Conservation (phyloP, 1,140 invertebrate genomes). For the Anoplophora glabripennis region DNA sequence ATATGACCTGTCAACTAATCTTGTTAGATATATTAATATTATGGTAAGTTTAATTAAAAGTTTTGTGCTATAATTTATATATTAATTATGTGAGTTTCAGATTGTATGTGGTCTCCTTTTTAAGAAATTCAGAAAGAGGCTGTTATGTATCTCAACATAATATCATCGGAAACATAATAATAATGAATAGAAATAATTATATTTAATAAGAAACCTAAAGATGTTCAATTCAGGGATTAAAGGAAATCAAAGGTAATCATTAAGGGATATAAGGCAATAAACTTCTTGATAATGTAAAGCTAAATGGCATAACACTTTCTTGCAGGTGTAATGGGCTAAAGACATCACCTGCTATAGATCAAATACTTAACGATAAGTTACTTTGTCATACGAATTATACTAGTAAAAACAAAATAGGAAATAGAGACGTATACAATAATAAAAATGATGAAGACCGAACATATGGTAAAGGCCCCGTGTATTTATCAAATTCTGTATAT, state of each 20-base stretch:
- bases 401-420: conserved; percentile 21
- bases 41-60: conserved; percentile 36
- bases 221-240: conserved; percentile 44
- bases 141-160: background rate
- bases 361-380: conserved; percentile 19
- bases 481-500: conserved; percentile 14
- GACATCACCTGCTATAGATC: conserved; percentile 23
- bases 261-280: background rate
- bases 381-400: conserved; percentile 17
- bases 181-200: conserved; percentile 26
- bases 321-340: conserved; percentile 37
- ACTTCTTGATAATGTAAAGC: background rate
- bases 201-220: conserved; percentile 33
- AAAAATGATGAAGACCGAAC: conserved; percentile 22
- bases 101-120: background rate
- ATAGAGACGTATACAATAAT: conserved; percentile 26
- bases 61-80: conserved; percentile 9
- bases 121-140: background rate
- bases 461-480: conserved; percentile 17
- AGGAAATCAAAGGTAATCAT: conserved; percentile 39
- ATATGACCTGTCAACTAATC: conserved; percentile 43
- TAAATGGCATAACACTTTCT: background rate
- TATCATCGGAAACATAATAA: conserved; percentile 7
- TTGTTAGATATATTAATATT: conserved; percentile 35
- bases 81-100: conserved; percentile 11